Evolutionary conservation across 1,140 invertebrate genomes (phyloP).

Genomic region (Harlomillsia oculata): DNA sequence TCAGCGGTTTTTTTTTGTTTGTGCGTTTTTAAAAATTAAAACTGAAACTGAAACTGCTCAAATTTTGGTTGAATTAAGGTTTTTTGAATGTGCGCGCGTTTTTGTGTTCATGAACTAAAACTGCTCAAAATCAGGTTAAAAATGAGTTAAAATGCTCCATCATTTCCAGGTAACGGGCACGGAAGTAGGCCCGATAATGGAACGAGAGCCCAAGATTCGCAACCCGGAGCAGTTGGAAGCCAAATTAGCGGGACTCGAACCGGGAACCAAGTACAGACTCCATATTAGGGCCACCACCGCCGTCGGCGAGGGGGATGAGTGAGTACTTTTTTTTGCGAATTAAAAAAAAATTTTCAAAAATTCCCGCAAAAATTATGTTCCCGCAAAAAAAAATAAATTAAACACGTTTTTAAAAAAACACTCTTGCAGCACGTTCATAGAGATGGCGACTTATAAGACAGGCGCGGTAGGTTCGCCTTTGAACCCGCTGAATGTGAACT

Average conservation of each 20-base stretch:
- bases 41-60: not conserved
- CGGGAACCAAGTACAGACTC: conserved; percentile 80
- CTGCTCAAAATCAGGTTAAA: no score
- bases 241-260: conserved; percentile 72
- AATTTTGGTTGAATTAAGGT: not conserved
- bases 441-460: conserved; percentile 56
- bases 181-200: conserved; percentile 50
- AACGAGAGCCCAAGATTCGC: conserved; percentile 62
- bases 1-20: not conserved
- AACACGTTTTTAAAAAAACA: conserved; percentile 6
- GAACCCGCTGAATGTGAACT: no score
- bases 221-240: conserved; percentile 65
- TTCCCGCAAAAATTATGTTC: not conserved
- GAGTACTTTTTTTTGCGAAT: conserved; percentile 39
- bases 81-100: no score
- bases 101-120: no score
- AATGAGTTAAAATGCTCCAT: not conserved
- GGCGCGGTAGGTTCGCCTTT: no score
- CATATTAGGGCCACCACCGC: conserved; percentile 70
- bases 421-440: conserved; percentile 62
- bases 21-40: not conserved
- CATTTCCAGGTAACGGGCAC: conserved; percentile 39
- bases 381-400: not conserved
- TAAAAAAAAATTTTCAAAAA: not conserved
- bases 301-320: conserved; percentile 69